Evolutionary conservation across 2,113 vertebrate genomes (phyloP).

Genomic region (Smithornis capensis): DNA sequence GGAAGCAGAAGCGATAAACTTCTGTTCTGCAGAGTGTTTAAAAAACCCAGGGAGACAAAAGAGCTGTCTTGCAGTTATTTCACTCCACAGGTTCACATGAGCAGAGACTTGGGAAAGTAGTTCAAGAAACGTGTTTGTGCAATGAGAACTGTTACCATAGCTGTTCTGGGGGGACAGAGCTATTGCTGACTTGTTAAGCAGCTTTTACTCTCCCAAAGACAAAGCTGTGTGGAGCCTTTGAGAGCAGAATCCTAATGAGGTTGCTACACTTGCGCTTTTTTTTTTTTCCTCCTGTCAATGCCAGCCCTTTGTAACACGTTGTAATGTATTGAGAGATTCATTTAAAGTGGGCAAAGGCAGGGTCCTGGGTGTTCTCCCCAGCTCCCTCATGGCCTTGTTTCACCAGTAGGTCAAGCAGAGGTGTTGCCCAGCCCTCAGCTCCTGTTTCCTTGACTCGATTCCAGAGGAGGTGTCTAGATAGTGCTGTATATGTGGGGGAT

Average conservation of each 20-base stretch:
- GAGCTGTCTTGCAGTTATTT: slow-evolving; percentile 43
- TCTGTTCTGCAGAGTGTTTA: background rate
- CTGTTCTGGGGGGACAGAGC: background rate
- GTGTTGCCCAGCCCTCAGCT: background rate
- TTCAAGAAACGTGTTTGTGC: slow-evolving; percentile 42
- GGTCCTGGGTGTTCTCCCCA: background rate
- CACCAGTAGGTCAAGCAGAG: background rate
- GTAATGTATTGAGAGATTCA: background rate
- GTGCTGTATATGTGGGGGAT: background rate
- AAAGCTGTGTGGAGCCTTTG: slow-evolving; percentile 30
- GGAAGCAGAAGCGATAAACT: slow-evolving; percentile 3
- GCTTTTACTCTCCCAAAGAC: slow-evolving; percentile 47
- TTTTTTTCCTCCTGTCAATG: background rate
- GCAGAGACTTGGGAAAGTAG: slow-evolving; percentile 23
- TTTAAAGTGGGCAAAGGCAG: background rate
- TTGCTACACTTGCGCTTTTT: background rate
- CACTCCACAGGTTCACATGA: slow-evolving; percentile 18
- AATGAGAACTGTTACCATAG: slow-evolving; percentile 30
- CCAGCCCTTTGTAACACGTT: background rate
- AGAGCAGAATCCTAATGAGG: slow-evolving; percentile 47
- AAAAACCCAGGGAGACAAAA: slow-evolving; percentile 25
- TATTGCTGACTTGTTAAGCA: slow-evolving; percentile 44
- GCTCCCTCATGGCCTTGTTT: background rate
- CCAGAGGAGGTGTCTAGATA: background rate
- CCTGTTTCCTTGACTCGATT: background rate